A percentile compares a stretch with the other conserved stretches of the same genome.
Evolutionary conservation across 2,113 vertebrate species (phyloP).

Genomic region (Sula dactylatra): DNA sequence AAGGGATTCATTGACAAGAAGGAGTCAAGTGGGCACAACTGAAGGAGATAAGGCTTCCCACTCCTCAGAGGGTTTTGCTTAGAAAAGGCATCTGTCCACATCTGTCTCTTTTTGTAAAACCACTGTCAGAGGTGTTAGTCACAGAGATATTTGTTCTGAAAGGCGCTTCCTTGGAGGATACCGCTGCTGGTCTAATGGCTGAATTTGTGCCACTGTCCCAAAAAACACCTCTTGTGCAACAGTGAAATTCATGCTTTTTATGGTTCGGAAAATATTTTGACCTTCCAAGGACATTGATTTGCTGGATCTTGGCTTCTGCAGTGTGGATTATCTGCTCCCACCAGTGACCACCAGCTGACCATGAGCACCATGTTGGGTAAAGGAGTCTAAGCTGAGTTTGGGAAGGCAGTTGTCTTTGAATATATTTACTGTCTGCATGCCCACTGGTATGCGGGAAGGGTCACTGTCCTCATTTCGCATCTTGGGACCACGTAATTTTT

Average conservation of each 20-base stretch:
- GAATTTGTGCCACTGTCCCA: neutral
- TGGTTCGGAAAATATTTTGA: neutral
- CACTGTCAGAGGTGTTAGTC: neutral
- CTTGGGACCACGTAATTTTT: neutral
- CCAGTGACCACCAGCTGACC: neutral
- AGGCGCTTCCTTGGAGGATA: neutral
- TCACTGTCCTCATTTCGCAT: neutral
- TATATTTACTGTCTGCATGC: neutral
- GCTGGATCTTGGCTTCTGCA: neutral
- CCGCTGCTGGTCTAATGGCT: neutral
- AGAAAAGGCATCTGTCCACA: neutral
- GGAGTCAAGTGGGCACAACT: neutral
- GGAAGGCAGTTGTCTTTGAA: neutral
- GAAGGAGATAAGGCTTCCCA: neutral
- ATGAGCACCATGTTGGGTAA: neutral
- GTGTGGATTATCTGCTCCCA: neutral
- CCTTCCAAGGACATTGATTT: neutral
- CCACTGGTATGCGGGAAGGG: neutral
- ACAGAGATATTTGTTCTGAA: neutral
- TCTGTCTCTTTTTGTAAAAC: neutral
- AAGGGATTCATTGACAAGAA: constrained; percentile 21
- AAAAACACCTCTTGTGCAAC: neutral
- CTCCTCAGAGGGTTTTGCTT: neutral
- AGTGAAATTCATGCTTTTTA: neutral
- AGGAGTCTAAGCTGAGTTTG: neutral